Evolutionary conservation across 2,113 vertebrate genomes (phyloP).

Genomic region (Hirundichthys speculiger): DNA sequence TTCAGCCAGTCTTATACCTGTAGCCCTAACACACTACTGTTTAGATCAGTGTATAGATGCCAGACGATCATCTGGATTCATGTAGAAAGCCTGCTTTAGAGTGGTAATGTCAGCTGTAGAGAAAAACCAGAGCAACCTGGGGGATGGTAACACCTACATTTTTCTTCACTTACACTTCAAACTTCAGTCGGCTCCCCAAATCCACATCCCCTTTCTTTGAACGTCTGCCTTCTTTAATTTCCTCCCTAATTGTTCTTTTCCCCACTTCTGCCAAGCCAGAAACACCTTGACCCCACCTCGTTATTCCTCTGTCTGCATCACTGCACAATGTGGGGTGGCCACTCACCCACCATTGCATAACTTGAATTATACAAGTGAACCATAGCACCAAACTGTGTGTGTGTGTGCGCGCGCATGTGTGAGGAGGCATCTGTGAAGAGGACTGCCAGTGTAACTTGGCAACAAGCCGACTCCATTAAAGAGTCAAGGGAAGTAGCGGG

Average conservation of each 20-base stretch:
- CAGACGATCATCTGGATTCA: neutral
- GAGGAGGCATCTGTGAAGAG: slow-evolving; percentile 55
- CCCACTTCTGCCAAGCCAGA: neutral
- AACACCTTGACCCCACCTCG: neutral
- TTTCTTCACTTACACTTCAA: no score
- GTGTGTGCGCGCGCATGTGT: slow-evolving; percentile 23
- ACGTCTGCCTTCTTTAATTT: neutral
- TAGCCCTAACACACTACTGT: no score
- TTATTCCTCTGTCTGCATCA: slow-evolving; percentile 51
- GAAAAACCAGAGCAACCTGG: no score
- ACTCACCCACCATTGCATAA: slow-evolving; percentile 74
- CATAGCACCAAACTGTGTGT: slow-evolving; percentile 58
- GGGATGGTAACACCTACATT: no score
- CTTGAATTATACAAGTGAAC: slow-evolving; percentile 72
- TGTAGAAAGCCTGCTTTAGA: slow-evolving; percentile 15
- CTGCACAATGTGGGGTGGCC: slow-evolving; percentile 60
- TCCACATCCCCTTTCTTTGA: no score
- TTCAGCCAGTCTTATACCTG: no score
- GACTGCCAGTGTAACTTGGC: slow-evolving; percentile 61
- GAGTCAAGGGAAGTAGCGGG: slow-evolving; percentile 12
- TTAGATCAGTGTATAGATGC: no score
- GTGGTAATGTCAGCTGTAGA: no score
- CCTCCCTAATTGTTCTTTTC: slow-evolving; percentile 11
- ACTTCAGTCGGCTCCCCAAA: no score
- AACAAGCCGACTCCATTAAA: slow-evolving; percentile 53